Evolutionary conservation across 2,113 vertebrate genomes (phyloP).

Genomic region (Hiodon alosoides): DNA sequence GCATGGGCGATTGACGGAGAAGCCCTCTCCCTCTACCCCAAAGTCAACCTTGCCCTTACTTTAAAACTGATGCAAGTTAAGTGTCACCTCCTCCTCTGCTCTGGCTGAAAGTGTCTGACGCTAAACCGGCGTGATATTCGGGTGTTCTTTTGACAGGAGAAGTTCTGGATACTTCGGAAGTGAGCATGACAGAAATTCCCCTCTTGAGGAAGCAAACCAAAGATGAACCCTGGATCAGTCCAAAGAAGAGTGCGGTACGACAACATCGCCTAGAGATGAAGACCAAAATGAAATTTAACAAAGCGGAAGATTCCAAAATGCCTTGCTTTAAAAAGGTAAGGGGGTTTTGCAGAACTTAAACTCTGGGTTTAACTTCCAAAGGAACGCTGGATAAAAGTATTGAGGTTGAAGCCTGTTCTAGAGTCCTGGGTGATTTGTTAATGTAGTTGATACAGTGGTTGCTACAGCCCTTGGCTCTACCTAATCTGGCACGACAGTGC

Average conservation of each 20-base stretch:
- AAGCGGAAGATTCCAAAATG: conserved; percentile 40
- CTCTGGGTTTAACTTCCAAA: background rate
- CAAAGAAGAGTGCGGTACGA: conserved; percentile 45
- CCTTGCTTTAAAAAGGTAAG: conserved; percentile 45
- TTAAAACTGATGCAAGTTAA: too few species aligned
- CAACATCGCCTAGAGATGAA: conserved; percentile 38
- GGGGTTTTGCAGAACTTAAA: background rate
- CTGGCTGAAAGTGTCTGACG: background rate
- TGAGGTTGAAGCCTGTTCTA: background rate
- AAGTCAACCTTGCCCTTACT: too few species aligned
- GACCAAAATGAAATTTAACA: conserved; percentile 49
- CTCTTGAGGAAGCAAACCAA: conserved; percentile 37
- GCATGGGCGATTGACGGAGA: too few species aligned
- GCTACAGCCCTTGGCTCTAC: conserved; percentile 21
- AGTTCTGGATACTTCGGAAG: conserved; percentile 28
- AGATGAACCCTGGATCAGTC: conserved; percentile 35
- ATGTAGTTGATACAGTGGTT: background rate
- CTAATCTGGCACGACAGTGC: conserved; percentile 45
- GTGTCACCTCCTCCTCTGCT: too few species aligned
- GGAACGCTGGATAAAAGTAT: too few species aligned
- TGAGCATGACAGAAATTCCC: conserved; percentile 42
- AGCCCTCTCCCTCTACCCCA: too few species aligned
- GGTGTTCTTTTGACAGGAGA: conserved; percentile 40
- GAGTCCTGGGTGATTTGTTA: background rate
- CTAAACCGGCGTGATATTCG: background rate